phyloP scores from a whole-genome alignment of 1,140 invertebrate species.

The Scaptodrosophila lebanonensis region DNA sequence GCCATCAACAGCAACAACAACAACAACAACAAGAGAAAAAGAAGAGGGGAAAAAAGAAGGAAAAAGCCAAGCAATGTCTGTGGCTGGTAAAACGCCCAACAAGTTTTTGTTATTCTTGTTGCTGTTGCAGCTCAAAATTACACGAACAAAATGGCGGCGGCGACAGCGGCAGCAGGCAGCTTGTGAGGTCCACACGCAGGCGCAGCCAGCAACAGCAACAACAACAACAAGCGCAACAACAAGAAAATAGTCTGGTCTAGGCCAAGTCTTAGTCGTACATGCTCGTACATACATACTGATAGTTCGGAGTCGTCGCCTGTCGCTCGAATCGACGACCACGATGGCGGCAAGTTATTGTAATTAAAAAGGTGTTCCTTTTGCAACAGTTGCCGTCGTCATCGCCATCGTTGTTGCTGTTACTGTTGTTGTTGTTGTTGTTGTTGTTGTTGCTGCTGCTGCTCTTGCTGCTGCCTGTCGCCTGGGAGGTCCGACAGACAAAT shows the following conservation, averaged over 20 bases:
- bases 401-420: neutral
- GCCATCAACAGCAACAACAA: too few relatives aligned
- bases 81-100: too few relatives aligned
- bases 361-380: slow-evolving; percentile 72
- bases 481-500: slow-evolving; percentile 64
- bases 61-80: too few relatives aligned
- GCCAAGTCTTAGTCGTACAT: slow-evolving; percentile 4
- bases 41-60: too few relatives aligned
- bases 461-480: slow-evolving; percentile 26
- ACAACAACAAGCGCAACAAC: slow-evolving; percentile 8
- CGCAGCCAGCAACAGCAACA: slow-evolving; percentile 12
- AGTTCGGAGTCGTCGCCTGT: slow-evolving; percentile 23
- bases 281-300: neutral
- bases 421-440: neutral
- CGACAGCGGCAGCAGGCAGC: slow-evolving; percentile 26
- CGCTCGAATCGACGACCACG: slow-evolving; percentile 69
- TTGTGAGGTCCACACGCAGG: slow-evolving; percentile 60
- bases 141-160: slow-evolving; percentile 59
- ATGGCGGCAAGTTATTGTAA: slow-evolving; percentile 73
- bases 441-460: neutral
- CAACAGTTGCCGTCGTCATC: slow-evolving; percentile 30
- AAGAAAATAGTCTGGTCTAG: slow-evolving; percentile 36
- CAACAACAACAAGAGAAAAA: too few relatives aligned
- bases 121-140: slow-evolving; percentile 43
- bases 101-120: neutral